These are phyloP conservation scores for Pseudonaja textilis DNA, from an alignment of 2,113 vertebrate species.

Conservation along the genomic window DNA sequence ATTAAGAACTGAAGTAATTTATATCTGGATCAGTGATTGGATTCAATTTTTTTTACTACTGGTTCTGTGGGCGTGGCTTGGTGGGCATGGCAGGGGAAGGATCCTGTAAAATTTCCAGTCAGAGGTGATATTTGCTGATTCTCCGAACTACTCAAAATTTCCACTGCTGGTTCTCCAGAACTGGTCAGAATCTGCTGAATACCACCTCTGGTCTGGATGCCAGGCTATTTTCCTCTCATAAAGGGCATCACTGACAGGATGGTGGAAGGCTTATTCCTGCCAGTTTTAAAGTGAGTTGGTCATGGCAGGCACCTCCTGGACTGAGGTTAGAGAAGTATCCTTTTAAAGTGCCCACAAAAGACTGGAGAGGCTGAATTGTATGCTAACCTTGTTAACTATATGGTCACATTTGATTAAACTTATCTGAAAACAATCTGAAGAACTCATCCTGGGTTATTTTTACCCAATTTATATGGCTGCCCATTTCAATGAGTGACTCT, in stretches of 20 bases:
- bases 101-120: too few relatives aligned
- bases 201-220: neutral
- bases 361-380: neutral
- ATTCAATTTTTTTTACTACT: too few relatives aligned
- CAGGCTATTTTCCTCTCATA: neutral
- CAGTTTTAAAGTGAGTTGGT: neutral
- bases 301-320: neutral
- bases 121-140: too few relatives aligned
- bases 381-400: neutral
- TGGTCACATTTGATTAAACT: neutral
- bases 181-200: too few relatives aligned
- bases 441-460: neutral
- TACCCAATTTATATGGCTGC: neutral
- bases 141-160: too few relatives aligned
- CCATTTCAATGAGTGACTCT: neutral
- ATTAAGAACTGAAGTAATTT: neutral
- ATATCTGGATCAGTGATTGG: too few relatives aligned
- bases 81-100: too few relatives aligned
- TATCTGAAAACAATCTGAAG: neutral
- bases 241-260: neutral
- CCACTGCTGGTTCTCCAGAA: too few relatives aligned
- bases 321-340: neutral
- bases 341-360: neutral
- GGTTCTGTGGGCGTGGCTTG: too few relatives aligned
- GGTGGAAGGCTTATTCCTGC: neutral